Base-by-base conservation (phyloP, 1,140 invertebrate genomes). In the silkworm (Bombyx mori) region DNA sequence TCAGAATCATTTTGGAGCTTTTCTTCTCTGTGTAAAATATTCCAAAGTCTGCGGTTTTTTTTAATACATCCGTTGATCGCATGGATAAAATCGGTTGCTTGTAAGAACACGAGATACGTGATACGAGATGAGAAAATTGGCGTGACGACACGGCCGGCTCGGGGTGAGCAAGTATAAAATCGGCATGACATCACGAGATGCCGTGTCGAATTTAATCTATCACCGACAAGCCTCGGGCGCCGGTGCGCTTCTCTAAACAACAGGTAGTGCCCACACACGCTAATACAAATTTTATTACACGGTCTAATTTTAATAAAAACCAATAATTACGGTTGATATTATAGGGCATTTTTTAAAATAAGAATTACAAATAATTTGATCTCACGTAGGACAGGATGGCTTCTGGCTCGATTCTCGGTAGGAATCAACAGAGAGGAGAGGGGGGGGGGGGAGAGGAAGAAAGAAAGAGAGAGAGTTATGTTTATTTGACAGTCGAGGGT, bases 201-300 rank as follows among this genome's bases (percentile, higher is more conserved):
- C 73, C 82, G 80, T 82, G 79, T 76, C 82, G 74, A 83, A 86
- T 86, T 81, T 79, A 83, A 86, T 86, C 82, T 86, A 86, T 86
- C 82, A 86, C 79, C 78, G 75, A 58, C 47, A 50, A 56, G 73
- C 78, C 79, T 65, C 68, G 71, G 79, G 79, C 79, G 80, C 79
- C 79, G 79, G 18, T 8, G 8, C 18, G 54, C 12, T 35, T 8
- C 43, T 5, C 8, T 2, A 69, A 61, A 75, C 77, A 72, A 77
- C 82, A 83, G 79, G 82, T 84, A 84, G 77, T 77, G 73, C 69
- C 69, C 72, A 68, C 70, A 71, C 69, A 75, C 71, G 68, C 64
- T 58, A 77, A 63, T 51, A 58, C 12, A 63, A 56, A 35, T 73
- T 68, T 75, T 73, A 70, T 73, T 65, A 61, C 60, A 59, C 50